phyloP scores from a whole-genome alignment of 2,113 vertebrate species.

The Microcebus murinus region DNA sequence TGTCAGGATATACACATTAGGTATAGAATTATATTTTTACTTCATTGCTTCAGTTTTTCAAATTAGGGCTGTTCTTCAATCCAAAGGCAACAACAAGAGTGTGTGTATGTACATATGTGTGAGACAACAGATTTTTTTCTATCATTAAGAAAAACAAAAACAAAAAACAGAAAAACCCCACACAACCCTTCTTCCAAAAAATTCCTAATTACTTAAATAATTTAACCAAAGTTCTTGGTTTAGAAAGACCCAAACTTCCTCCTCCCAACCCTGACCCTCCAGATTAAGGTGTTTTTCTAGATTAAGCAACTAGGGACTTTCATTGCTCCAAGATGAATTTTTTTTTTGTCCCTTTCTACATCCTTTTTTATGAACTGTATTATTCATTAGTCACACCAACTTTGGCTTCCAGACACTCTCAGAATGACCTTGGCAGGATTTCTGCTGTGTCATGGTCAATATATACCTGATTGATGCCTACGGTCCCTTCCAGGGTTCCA shows the following conservation, averaged over 20 bases:
- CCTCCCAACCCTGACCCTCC: background rate
- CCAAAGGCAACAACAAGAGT: background rate
- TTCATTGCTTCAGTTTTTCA: background rate
- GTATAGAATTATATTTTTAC: too few relatives aligned
- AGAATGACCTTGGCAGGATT: background rate
- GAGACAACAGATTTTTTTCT: background rate
- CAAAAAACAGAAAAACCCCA: background rate
- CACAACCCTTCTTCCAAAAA: background rate
- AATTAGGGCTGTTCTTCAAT: background rate
- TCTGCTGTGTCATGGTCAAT: background rate
- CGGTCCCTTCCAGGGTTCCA: background rate
- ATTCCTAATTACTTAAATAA: background rate
- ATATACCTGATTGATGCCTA: too few relatives aligned
- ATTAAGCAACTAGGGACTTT: background rate
- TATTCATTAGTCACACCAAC: background rate
- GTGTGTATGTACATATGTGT: too few relatives aligned
- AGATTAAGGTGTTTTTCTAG: background rate
- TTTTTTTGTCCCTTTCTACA: background rate
- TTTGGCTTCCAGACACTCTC: background rate
- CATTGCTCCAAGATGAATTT: background rate
- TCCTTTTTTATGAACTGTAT: background rate
- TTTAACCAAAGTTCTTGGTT: background rate
- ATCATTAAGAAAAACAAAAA: background rate
- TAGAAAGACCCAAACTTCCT: background rate
- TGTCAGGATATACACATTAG: background rate